Percentiles rank a stretch among this genome's conserved stretches.
Conservation (phyloP, 2,888 invertebrate species). For the Tanypteryx hageni region DNA sequence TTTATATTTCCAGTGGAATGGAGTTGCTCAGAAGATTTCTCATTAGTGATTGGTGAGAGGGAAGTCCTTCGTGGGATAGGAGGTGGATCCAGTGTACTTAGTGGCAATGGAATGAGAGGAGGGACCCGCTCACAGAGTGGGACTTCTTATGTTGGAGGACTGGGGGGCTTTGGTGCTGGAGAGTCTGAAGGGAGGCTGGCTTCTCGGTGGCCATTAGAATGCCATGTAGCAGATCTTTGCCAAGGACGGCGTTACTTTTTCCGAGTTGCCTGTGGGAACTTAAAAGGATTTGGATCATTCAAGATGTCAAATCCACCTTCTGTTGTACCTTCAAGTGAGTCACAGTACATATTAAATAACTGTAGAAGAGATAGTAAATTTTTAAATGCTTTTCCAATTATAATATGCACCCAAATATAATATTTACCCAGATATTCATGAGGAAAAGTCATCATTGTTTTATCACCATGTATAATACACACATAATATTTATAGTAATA, state of each 20-base stretch:
- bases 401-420: too few relatives aligned
- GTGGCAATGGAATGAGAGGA: constrained; percentile 34
- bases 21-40: constrained; percentile 92
- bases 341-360: constrained; percentile 64
- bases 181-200: constrained; percentile 77
- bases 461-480: too few relatives aligned
- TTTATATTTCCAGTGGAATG: constrained; percentile 87
- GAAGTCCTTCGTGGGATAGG: constrained; percentile 78
- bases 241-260: constrained; percentile 93
- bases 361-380: too few relatives aligned
- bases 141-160: constrained; percentile 32
- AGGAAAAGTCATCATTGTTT: too few relatives aligned
- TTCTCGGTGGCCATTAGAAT: constrained; percentile 76
- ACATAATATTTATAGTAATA: too few relatives aligned
- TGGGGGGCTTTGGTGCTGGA: constrained; percentile 39
- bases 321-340: constrained; percentile 93
- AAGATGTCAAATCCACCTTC: constrained; percentile 87
- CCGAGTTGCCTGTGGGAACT: constrained; percentile 93
- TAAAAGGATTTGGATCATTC: constrained; percentile 92
- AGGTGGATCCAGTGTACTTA: constrained; percentile 6
- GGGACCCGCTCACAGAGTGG: constrained; percentile 24
- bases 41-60: constrained; percentile 86
- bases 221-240: constrained; percentile 84
- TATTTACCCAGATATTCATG: too few relatives aligned
- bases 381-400: too few relatives aligned